Percentiles rank a stretch among this genome's conserved stretches.
Evolutionary conservation across 2,113 vertebrate species (phyloP).

Genomic region (Carollia perspicillata): DNA sequence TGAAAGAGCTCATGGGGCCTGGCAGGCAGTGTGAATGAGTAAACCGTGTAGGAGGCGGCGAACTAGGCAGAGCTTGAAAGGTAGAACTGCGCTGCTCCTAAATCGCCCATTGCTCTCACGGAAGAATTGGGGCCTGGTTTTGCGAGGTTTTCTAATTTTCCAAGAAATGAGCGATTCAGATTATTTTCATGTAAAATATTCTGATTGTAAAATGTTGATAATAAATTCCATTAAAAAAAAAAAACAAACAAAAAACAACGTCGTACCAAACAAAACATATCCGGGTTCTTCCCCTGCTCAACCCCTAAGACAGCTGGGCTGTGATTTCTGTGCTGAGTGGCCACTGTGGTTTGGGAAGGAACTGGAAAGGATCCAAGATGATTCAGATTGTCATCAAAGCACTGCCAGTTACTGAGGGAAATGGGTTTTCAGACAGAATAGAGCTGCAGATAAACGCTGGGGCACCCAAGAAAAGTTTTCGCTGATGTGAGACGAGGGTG

Average conservation of each 20-base stretch:
- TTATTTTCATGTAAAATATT: not conserved
- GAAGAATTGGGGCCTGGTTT: not conserved
- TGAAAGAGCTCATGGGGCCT: not conserved
- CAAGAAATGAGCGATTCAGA: not conserved
- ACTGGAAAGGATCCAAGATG: not conserved
- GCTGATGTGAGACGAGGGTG: not conserved
- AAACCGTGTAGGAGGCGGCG: fast-evolving
- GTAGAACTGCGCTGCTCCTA: not conserved
- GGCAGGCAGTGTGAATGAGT: not conserved
- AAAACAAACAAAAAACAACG: too few species aligned
- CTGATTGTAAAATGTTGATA: not conserved
- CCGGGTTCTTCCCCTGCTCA: not conserved
- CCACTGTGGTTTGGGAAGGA: not conserved
- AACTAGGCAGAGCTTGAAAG: not conserved
- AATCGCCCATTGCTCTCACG: not conserved
- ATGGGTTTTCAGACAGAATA: not conserved
- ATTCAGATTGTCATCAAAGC: constrained; percentile 33
- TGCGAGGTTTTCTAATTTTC: not conserved
- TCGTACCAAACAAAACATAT: not conserved
- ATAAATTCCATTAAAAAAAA: not conserved
- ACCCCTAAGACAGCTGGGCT: not conserved
- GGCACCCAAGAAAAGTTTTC: not conserved
- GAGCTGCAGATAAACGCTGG: not conserved
- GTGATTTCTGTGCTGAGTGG: not conserved
- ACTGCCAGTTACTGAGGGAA: constrained; percentile 35